Evolutionary conservation across 2,888 invertebrate species (phyloP).

Genomic region (Melinaea menophilus): DNA sequence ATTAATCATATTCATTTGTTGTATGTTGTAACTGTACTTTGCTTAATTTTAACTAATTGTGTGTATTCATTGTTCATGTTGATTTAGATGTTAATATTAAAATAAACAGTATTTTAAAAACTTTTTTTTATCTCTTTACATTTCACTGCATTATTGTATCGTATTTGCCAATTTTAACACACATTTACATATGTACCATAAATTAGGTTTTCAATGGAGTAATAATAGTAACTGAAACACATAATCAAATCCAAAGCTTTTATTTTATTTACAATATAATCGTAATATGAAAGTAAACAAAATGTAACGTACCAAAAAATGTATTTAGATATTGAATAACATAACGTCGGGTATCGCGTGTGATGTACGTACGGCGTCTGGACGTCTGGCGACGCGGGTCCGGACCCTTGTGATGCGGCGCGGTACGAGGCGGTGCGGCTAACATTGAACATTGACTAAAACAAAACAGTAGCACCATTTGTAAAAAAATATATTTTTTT

Average conservation of each 20-base stretch:
- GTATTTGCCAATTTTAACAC: too few species aligned
- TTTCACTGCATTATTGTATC: too few species aligned
- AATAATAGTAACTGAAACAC: constrained; percentile 18
- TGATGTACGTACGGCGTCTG: constrained; percentile 26
- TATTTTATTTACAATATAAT: constrained; percentile 76
- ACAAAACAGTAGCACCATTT: constrained; percentile 76
- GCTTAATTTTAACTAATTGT: constrained; percentile 16
- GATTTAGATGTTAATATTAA: constrained; percentile 22
- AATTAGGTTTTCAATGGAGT: neutral
- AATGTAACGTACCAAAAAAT: constrained; percentile 72
- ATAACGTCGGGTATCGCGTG: constrained; percentile 42
- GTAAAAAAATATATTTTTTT: constrained; percentile 68
- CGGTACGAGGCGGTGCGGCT: constrained; percentile 64
- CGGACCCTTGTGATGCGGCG: constrained; percentile 48
- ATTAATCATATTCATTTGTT: neutral
- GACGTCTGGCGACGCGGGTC: constrained; percentile 36
- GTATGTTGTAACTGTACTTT: constrained; percentile 9
- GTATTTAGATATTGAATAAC: constrained; percentile 61
- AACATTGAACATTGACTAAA: constrained; percentile 69
- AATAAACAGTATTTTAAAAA: constrained; percentile 29
- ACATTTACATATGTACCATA: too few species aligned
- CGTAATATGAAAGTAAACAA: constrained; percentile 76
- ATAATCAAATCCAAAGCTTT: constrained; percentile 73
- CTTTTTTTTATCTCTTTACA: constrained; percentile 5
- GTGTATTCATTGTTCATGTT: constrained; percentile 22